Conservation (phyloP, 2,888 invertebrate genomes). For the Scrobipalpa costella region DNA sequence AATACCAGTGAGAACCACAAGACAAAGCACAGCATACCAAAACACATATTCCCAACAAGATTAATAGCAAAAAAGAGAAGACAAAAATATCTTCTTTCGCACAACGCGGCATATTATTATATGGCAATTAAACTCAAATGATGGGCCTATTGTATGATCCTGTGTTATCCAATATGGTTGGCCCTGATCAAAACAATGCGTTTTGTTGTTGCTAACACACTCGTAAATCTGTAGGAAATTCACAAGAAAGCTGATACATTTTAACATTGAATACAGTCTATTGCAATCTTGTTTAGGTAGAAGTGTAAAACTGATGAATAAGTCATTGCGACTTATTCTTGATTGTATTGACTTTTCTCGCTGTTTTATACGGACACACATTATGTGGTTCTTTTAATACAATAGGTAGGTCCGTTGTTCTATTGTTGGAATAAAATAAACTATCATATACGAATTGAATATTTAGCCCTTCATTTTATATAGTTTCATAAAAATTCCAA, state of each 20-base stretch:
- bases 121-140: constrained; percentile 32
- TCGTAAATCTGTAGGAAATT: neutral
- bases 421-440: too few species aligned
- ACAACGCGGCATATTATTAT: constrained; percentile 26
- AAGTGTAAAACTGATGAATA: too few species aligned
- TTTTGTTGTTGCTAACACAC: constrained; percentile 16
- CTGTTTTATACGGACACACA: too few species aligned
- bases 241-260: constrained; percentile 7
- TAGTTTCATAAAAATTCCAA: too few species aligned
- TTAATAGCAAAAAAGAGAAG: constrained; percentile 5
- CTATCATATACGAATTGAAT: too few species aligned
- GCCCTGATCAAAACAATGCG: constrained; percentile 16
- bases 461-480: too few species aligned
- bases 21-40: constrained; percentile 17
- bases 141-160: constrained; percentile 37
- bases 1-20: constrained; percentile 2
- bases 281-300: too few species aligned
- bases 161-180: constrained; percentile 34
- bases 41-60: constrained; percentile 4
- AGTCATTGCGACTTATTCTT: too few species aligned
- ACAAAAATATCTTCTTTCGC: constrained; percentile 14
- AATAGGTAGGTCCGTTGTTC: too few species aligned
- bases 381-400: too few species aligned
- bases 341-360: too few species aligned
- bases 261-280: neutral